phyloP scores from a whole-genome alignment of 1,140 invertebrate genomes.

The Dufourea novaeangliae region DNA sequence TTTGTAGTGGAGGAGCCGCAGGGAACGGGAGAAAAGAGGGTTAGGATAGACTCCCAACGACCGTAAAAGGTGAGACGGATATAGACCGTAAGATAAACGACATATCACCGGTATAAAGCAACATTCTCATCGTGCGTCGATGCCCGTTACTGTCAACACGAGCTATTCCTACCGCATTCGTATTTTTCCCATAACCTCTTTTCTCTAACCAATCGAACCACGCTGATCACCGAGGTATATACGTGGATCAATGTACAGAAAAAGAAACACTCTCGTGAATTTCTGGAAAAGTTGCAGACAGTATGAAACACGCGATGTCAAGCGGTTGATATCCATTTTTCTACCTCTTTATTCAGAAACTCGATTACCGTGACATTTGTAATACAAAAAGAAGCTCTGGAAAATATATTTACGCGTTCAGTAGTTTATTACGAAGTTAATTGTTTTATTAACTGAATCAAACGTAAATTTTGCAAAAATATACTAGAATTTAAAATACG shows the following conservation, averaged over 20 bases:
- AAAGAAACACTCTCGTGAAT: not conserved
- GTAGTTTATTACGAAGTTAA: no score
- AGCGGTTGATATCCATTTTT: slow-evolving; percentile 6
- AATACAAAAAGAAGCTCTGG: no score
- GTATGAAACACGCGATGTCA: not conserved
- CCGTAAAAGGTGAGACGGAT: slow-evolving; percentile 46
- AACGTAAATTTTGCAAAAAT: no score
- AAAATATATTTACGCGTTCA: no score
- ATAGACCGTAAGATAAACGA: slow-evolving; percentile 59
- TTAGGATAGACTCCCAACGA: slow-evolving; percentile 14
- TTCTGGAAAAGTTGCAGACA: slow-evolving; percentile 5
- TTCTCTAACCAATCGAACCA: slow-evolving; percentile 43
- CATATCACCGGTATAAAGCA: slow-evolving; percentile 54
- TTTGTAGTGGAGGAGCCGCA: not conserved
- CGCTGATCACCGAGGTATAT: not conserved
- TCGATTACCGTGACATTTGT: no score
- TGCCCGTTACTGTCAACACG: slow-evolving; percentile 37
- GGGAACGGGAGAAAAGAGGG: not conserved
- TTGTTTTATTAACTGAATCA: no score
- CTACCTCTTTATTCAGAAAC: no score
- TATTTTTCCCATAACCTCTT: slow-evolving; percentile 43
- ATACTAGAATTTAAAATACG: no score
- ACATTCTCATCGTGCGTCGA: slow-evolving; percentile 38
- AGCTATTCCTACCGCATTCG: slow-evolving; percentile 1
- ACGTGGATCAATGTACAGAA: not conserved